Evolutionary conservation across 2,113 vertebrate genomes (phyloP).

Genomic region (Tupaia chinensis): DNA sequence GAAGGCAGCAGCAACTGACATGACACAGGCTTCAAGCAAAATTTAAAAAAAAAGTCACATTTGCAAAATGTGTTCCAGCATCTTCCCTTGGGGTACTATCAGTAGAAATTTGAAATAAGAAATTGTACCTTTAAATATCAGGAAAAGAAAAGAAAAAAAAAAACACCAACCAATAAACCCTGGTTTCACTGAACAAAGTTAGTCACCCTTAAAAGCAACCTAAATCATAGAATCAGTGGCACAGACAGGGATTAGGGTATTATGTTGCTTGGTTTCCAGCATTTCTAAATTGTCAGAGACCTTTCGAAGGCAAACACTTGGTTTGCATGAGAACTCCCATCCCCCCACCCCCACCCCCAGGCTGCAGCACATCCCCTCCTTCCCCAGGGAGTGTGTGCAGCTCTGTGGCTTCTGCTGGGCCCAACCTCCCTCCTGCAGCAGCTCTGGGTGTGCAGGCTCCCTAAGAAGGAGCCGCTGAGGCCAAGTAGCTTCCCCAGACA

Average conservation of each 20-base stretch:
- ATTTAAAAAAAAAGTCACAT: slow-evolving; percentile 81
- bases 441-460: neutral
- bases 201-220: slow-evolving; percentile 63
- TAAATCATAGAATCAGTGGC: slow-evolving; percentile 60
- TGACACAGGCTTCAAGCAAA: slow-evolving; percentile 88
- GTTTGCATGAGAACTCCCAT: neutral
- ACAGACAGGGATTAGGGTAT: neutral
- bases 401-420: neutral
- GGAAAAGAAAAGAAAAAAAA: slow-evolving; percentile 65
- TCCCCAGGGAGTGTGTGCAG: neutral
- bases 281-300: neutral
- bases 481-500: neutral
- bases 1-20: slow-evolving; percentile 84
- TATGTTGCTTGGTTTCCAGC: neutral
- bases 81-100: slow-evolving; percentile 80
- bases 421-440: neutral
- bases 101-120: slow-evolving; percentile 81
- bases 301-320: neutral
- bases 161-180: slow-evolving; percentile 56
- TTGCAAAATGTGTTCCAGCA: slow-evolving; percentile 86
- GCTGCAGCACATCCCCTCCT: neutral
- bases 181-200: slow-evolving; percentile 77
- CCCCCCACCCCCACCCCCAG: fast-evolving
- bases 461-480: neutral
- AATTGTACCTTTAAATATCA: slow-evolving; percentile 80